Conservation (phyloP, 2,888 invertebrate species). For the Macrosoma leucophasiata region DNA sequence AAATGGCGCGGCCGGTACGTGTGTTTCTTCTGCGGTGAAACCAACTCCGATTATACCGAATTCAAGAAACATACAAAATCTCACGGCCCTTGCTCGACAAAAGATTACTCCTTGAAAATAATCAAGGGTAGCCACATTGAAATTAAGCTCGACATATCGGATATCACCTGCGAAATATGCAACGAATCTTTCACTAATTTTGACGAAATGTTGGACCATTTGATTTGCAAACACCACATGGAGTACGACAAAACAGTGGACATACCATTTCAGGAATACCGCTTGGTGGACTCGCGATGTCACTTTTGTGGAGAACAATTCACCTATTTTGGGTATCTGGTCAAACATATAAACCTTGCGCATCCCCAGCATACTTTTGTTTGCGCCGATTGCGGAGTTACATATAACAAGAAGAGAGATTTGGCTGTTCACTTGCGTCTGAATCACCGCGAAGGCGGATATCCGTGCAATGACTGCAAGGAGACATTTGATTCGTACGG, state of each 20-base stretch:
- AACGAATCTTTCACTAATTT: slow-evolving; percentile 38
- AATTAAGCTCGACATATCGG: slow-evolving; percentile 56
- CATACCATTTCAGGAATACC: slow-evolving; percentile 44
- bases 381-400: slow-evolving; percentile 48
- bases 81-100: slow-evolving; percentile 44
- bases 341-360: slow-evolving; percentile 43
- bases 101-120: slow-evolving; percentile 41
- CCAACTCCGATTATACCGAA: slow-evolving; percentile 39
- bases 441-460: slow-evolving; percentile 42
- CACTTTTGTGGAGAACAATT: slow-evolving; percentile 46
- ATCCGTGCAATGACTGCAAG: slow-evolving; percentile 43
- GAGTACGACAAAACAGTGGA: slow-evolving; percentile 46
- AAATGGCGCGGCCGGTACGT: slow-evolving; percentile 56
- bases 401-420: slow-evolving; percentile 51
- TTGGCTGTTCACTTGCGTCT: slow-evolving; percentile 44
- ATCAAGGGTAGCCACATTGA: slow-evolving; percentile 49
- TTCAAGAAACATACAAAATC: slow-evolving; percentile 52
- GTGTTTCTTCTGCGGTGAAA: slow-evolving; percentile 56
- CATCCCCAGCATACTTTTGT: slow-evolving; percentile 49
- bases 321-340: slow-evolving; percentile 43
- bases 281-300: slow-evolving; percentile 45
- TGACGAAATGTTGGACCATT: slow-evolving; percentile 46
- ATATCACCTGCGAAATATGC: slow-evolving; percentile 50
- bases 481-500: slow-evolving; percentile 35
- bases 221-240: slow-evolving; percentile 45